phyloP scores from a whole-genome alignment of 2,888 invertebrate genomes.

The Torymus auratus region DNA sequence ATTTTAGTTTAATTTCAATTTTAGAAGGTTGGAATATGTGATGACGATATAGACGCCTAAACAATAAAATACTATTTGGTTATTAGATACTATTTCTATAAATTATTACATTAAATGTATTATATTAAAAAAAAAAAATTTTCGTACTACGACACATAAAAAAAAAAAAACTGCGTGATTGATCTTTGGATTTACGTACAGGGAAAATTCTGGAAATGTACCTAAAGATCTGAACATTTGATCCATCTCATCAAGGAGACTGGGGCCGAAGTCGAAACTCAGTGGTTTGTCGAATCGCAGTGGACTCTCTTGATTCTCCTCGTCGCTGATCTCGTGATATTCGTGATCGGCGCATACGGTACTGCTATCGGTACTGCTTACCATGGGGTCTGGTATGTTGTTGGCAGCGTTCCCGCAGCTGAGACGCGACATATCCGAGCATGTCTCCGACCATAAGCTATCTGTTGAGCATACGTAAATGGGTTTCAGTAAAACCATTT shows the following conservation, averaged over 20 bases:
- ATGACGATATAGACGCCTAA: too few relatives aligned
- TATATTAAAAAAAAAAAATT: constrained; percentile 61
- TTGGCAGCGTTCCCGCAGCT: constrained; percentile 65
- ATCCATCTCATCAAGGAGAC: constrained; percentile 92
- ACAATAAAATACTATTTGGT: too few relatives aligned
- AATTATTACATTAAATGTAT: background rate
- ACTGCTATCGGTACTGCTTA: constrained; percentile 63
- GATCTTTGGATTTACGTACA: constrained; percentile 3
- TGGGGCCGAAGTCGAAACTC: constrained; percentile 89
- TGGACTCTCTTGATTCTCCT: constrained; percentile 81
- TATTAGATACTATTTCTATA: too few relatives aligned
- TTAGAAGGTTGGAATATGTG: too few relatives aligned
- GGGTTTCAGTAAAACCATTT: too few relatives aligned
- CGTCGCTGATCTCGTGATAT: constrained; percentile 90
- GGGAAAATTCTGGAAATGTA: constrained; percentile 54
- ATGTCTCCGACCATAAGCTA: constrained; percentile 72
- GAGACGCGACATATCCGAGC: constrained; percentile 70
- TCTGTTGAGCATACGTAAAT: constrained; percentile 61
- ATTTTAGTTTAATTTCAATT: background rate
- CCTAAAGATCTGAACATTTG: constrained; percentile 86
- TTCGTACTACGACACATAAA: constrained; percentile 51
- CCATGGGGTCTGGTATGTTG: constrained; percentile 66
- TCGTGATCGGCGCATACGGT: constrained; percentile 80
- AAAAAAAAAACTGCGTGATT: constrained; percentile 34
- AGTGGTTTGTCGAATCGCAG: constrained; percentile 77